Evolutionary conservation across 2,888 invertebrate genomes (phyloP).

Genomic region (Diloba caeruleocephala): DNA sequence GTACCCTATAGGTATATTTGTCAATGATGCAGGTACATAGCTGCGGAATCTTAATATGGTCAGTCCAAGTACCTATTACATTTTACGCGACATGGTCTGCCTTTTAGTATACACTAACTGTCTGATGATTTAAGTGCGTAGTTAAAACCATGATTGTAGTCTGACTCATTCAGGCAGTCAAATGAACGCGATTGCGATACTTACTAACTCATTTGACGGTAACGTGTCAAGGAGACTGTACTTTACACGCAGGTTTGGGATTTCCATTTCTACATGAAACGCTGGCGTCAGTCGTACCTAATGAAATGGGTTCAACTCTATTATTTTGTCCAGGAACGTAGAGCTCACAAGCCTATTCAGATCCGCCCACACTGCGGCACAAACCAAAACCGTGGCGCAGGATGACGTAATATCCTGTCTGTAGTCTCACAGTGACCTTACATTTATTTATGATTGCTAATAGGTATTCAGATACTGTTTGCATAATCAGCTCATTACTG

Average conservation of each 20-base stretch:
- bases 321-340: constrained; percentile 8
- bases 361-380: constrained; percentile 45
- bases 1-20: too few species aligned
- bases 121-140: too few species aligned
- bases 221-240: constrained; percentile 35
- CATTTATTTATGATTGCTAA: constrained; percentile 21
- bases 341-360: constrained; percentile 8
- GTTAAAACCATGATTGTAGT: constrained; percentile 15
- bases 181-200: constrained; percentile 21
- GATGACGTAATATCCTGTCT: constrained; percentile 64
- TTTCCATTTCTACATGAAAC: constrained; percentile 8
- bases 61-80: too few species aligned
- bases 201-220: constrained; percentile 17
- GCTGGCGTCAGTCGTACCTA: background rate
- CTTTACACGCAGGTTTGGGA: constrained; percentile 30
- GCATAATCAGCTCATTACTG: too few species aligned
- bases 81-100: too few species aligned
- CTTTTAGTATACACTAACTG: too few species aligned
- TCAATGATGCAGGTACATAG: too few species aligned
- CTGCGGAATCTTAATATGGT: too few species aligned
- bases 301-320: constrained; percentile 9
- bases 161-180: constrained; percentile 27
- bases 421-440: constrained; percentile 49
- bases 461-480: constrained; percentile 20
- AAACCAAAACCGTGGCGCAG: constrained; percentile 41